Evolutionary conservation across 2,888 invertebrate genomes (phyloP).

Genomic region (Trichogramma dendrolimi): DNA sequence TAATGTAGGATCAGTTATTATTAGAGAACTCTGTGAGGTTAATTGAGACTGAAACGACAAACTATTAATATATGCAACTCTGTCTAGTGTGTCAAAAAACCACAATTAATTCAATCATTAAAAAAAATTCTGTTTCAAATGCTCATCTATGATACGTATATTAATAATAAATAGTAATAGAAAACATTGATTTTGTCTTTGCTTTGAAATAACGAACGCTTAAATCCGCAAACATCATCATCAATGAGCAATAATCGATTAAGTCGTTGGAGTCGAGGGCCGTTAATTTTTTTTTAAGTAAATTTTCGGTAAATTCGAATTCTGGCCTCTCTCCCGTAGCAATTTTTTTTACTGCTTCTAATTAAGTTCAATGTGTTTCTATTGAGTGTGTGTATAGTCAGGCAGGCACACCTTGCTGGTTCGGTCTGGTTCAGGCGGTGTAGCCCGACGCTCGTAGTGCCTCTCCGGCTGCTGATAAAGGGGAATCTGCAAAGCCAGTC

Average conservation of each 20-base stretch:
- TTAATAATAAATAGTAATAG: slow-evolving; percentile 31
- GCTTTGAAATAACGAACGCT: slow-evolving; percentile 51
- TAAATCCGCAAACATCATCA: slow-evolving; percentile 46
- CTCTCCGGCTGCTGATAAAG: slow-evolving; percentile 62
- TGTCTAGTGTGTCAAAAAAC: slow-evolving; percentile 37
- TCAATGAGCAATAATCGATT: slow-evolving; percentile 24
- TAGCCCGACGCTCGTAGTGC: slow-evolving; percentile 54
- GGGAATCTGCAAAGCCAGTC: slow-evolving; percentile 58
- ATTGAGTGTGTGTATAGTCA: slow-evolving; percentile 25
- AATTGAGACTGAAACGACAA: slow-evolving; percentile 38
- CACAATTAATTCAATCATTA: slow-evolving; percentile 31
- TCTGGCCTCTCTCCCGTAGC: slow-evolving; percentile 12
- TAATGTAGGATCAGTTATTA: slow-evolving; percentile 24
- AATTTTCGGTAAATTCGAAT: too few species aligned
- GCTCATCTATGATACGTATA: too few species aligned
- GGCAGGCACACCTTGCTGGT: slow-evolving; percentile 51
- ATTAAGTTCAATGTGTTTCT: not conserved
- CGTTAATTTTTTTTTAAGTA: too few species aligned
- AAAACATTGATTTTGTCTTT: slow-evolving; percentile 41
- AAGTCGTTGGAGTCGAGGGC: too few species aligned
- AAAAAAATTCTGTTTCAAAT: too few species aligned
- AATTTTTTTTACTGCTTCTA: too few species aligned
- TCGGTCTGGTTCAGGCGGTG: slow-evolving; percentile 53
- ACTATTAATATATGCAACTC: slow-evolving; percentile 36
- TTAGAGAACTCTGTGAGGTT: slow-evolving; percentile 26